Evolutionary conservation across 2,888 invertebrate genomes (phyloP), one percentile per base, ranked within the genome.

Genomic region (Megalurothrips usitatus): DNA sequence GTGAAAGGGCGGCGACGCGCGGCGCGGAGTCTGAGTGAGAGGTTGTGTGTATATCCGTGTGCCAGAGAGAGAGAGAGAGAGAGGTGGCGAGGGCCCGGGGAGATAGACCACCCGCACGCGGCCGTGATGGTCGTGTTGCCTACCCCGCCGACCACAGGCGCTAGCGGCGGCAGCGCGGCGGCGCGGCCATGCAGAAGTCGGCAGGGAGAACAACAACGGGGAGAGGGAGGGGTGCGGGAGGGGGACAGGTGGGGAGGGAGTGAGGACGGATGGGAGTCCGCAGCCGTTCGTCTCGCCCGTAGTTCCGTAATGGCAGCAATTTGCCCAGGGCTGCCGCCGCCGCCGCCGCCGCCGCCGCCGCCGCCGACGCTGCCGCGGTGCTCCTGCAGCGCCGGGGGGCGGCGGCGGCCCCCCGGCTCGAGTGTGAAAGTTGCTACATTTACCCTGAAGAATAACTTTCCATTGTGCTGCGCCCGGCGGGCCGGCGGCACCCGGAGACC

Each of bases 251-350:
- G 19, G 52, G 19, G 52, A 52, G 52, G 19, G 52, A 52, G 52
- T 17, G 52, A 52, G 52, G 58, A 58, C 19, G 58, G 34, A 43
- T 43, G 68, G 68, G 68, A 68, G 68, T n/a, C 68, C 0, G 68
- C 23, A 68, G 68, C 68, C 23, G 68, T 68, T 68, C 68, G 68
- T 68, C 68, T 68, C 68, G 68, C n/a, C 23, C 68, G 68, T 68
- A 68, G 68, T 68, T 68, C 68, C 68, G 68, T 68, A 68, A 68
- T 68, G 68, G 68, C 23, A n/a, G 68, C 68, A 68, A 68, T 68
- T 68, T 68, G 68, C 68, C 23, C 9, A 11, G 68, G 68, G 68
- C 11, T 10, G 68, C n/a, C 58, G 58, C 17, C 14, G 14, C 17
- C 6, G 58, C 19, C 6, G 58, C 58, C 19, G 58, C 14, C 17